Percentiles rank a stretch among this genome's conserved stretches.
phyloP scores from a whole-genome alignment of 35 echinoderm and acorn worm genomes.

The Lytechinus variegatus region DNA sequence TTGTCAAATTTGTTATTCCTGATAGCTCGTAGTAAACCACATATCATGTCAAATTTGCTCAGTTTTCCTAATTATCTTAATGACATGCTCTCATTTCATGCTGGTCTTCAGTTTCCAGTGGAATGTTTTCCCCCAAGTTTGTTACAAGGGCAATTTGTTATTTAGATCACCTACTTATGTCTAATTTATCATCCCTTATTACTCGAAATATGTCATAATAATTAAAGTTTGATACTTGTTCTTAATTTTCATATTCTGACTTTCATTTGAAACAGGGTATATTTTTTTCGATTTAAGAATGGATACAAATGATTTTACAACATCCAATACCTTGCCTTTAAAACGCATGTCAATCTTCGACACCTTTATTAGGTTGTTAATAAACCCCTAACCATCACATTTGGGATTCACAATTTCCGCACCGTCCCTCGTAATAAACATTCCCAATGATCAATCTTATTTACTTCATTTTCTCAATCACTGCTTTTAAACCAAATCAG shows the following conservation, averaged over 20 bases:
- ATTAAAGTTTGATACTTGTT: background rate
- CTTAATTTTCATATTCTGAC: background rate
- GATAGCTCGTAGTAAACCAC: no score
- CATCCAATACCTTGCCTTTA: background rate
- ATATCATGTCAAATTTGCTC: no score
- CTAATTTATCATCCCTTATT: no score
- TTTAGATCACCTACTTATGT: no score
- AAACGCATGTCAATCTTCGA: background rate
- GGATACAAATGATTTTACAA: background rate
- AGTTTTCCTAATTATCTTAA: no score
- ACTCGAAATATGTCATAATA: no score
- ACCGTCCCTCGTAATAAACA: background rate
- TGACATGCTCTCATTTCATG: no score
- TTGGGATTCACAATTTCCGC: background rate
- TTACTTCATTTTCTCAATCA: constrained; percentile 13
- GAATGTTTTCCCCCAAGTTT: no score
- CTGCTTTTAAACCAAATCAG: background rate
- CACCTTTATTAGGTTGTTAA: constrained; percentile 5
- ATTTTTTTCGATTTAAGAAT: background rate
- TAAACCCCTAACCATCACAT: background rate
- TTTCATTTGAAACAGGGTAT: background rate
- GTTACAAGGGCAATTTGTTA: no score
- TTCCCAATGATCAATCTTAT: background rate
- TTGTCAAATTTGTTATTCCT: no score
- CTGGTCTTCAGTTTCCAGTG: no score